These are phyloP conservation scores for Hippolais icterina DNA, from an alignment of 2,113 vertebrate species.

Conservation along the genomic window DNA sequence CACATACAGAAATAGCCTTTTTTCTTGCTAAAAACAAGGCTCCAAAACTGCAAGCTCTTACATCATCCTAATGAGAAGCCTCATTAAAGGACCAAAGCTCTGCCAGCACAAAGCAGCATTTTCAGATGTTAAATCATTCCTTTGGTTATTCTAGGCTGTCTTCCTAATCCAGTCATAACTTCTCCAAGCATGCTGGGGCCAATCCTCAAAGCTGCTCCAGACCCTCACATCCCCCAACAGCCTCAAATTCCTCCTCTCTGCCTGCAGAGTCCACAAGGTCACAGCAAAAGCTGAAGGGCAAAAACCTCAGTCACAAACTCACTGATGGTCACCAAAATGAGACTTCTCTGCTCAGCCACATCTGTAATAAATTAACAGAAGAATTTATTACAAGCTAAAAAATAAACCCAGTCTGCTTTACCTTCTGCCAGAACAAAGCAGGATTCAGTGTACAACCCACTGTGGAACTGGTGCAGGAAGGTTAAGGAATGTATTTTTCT, in stretches of 20 bases:
- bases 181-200: not conserved
- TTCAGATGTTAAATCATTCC: not conserved
- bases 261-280: not conserved
- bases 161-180: not conserved
- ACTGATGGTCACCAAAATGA: not conserved
- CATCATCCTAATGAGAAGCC: not conserved
- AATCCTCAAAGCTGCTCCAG: not conserved
- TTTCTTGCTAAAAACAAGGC: not conserved
- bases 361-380: not conserved
- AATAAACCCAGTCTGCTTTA: constrained; percentile 55
- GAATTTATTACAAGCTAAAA: not conserved
- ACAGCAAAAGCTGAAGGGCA: not conserved
- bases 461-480: constrained; percentile 90
- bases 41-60: not conserved
- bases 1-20: not conserved
- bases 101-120: not conserved
- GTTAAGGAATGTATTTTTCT: constrained; percentile 71
- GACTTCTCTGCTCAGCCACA: not conserved
- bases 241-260: not conserved
- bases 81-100: not conserved
- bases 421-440: constrained; percentile 97
- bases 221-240: not conserved
- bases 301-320: not conserved
- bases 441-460: constrained; percentile 92
- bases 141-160: not conserved